A percentile compares a stretch with the other conserved stretches of the same genome.
These are phyloP conservation scores for Lysandra bellargus DNA, from an alignment of 2,888 invertebrate genomes.

Conservation along the genomic window DNA sequence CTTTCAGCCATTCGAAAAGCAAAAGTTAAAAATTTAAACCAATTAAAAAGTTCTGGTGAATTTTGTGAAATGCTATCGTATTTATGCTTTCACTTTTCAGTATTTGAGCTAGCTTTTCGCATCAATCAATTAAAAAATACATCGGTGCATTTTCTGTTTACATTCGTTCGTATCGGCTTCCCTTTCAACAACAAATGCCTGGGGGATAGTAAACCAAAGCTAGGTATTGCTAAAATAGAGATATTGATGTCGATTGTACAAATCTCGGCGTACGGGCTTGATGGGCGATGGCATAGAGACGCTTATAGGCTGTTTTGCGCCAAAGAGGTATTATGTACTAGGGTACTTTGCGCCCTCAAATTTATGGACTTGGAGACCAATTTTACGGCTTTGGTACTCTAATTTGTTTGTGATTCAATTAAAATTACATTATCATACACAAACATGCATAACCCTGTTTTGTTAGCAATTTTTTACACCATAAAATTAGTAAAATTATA, in stretches of 20 bases:
- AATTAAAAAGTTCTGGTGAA: constrained; percentile 4
- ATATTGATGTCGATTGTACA: not conserved
- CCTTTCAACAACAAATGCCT: not conserved
- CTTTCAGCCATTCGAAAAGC: not conserved
- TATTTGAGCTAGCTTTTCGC: constrained; percentile 14
- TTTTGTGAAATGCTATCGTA: not conserved
- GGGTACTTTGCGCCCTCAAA: not conserved
- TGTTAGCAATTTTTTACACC: too few relatives aligned
- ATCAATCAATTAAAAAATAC: constrained; percentile 18
- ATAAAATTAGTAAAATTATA: too few relatives aligned
- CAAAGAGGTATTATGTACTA: too few relatives aligned
- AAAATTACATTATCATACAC: too few relatives aligned
- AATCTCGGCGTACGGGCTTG: not conserved
- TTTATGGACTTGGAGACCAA: not conserved
- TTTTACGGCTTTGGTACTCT: not conserved
- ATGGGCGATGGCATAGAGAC: not conserved
- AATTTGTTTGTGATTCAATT: too few relatives aligned
- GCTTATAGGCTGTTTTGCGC: not conserved
- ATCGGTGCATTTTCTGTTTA: constrained; percentile 17
- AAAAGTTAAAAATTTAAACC: not conserved
- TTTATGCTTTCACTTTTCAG: constrained; percentile 10
- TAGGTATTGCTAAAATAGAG: not conserved
- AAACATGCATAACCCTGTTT: too few relatives aligned
- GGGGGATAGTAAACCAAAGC: not conserved
- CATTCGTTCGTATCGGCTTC: not conserved